These are phyloP conservation scores for Phaetusa simplex DNA, from an alignment of 2,113 vertebrate species.

Conservation along the genomic window DNA sequence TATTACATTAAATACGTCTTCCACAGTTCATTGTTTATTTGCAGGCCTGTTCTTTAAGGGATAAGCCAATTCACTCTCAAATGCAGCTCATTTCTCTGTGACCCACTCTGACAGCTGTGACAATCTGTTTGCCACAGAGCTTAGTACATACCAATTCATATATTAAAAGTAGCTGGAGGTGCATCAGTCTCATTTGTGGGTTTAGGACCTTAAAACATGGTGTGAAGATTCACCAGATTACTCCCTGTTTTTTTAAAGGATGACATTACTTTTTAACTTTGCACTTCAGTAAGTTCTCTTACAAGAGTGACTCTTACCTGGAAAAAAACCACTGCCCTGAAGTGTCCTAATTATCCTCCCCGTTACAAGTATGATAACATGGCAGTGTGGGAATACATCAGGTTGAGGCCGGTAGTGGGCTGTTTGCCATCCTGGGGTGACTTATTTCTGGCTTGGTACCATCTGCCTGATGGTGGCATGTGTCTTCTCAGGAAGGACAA, in stretches of 20 bases:
- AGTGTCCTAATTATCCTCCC: neutral
- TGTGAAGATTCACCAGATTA: neutral
- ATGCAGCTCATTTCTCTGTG: neutral
- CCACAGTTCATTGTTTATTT: neutral
- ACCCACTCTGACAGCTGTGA: neutral
- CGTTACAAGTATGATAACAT: neutral
- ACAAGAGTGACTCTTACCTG: neutral
- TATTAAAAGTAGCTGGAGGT: neutral
- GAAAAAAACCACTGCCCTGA: neutral
- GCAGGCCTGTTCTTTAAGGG: neutral
- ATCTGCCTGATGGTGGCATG: conserved; percentile 42
- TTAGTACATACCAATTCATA: neutral
- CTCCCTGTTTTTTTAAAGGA: neutral
- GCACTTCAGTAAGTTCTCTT: neutral
- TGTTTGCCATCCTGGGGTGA: neutral
- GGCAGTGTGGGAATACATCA: neutral
- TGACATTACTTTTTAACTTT: neutral
- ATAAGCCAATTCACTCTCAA: neutral
- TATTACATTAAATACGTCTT: neutral
- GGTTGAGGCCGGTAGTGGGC: neutral
- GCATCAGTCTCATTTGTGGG: neutral
- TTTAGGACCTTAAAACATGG: neutral
- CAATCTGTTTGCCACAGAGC: neutral
- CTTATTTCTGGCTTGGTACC: conserved; percentile 16
- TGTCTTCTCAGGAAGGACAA: conserved; percentile 62